phyloP scores from a whole-genome alignment of 2,797 vertebrate genomes.

The Chiroxiphia lanceolata region DNA sequence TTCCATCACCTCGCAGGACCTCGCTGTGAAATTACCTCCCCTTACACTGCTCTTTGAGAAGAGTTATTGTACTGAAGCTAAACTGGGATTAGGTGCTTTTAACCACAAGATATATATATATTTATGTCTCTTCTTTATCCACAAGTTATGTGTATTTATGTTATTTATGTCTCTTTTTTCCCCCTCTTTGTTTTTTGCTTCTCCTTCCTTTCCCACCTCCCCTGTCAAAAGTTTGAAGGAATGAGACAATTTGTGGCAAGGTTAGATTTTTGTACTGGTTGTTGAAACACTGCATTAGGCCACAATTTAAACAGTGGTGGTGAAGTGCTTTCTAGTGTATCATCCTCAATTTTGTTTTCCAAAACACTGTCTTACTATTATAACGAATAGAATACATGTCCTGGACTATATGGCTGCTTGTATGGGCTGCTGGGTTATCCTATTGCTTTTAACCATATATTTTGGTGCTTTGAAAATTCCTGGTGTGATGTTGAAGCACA shows the following conservation, averaged over 20 bases:
- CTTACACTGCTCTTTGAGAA: background rate
- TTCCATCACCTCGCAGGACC: background rate
- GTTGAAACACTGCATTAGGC: background rate
- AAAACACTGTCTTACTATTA: background rate
- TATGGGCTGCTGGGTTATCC: background rate
- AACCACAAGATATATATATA: background rate
- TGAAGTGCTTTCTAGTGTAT: background rate
- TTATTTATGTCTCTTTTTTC: background rate
- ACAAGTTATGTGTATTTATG: background rate
- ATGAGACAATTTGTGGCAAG: background rate
- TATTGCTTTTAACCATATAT: background rate
- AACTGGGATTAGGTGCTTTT: background rate
- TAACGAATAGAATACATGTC: background rate
- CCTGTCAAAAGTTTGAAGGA: background rate
- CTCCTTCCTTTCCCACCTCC: background rate
- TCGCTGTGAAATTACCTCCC: background rate
- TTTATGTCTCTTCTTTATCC: background rate
- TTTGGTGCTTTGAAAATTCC: background rate
- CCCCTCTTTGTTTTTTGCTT: accelerated
- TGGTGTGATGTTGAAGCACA: background rate
- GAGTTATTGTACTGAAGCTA: constrained; percentile 4
- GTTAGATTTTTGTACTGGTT: background rate
- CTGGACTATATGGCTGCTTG: background rate
- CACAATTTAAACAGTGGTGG: background rate
- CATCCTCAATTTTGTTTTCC: background rate